phyloP scores from a whole-genome alignment of 1,140 invertebrate species.

The Pinna nobilis region DNA sequence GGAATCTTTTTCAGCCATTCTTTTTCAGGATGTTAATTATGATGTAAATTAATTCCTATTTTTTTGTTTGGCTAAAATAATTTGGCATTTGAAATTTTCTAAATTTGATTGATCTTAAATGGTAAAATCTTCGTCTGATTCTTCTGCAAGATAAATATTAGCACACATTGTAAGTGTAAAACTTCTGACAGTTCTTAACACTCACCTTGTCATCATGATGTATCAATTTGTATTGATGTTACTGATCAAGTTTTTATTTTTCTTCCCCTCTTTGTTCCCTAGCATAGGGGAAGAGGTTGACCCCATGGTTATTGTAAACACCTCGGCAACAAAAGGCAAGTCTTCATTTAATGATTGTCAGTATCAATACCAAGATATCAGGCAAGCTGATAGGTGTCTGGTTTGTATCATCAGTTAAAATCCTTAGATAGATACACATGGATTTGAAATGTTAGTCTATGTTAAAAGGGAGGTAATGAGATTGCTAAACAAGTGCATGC shows the following conservation, averaged over 20 bases:
- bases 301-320: constrained; percentile 46
- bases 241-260: constrained; percentile 71
- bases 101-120: constrained; percentile 16
- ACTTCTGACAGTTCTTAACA: constrained; percentile 32
- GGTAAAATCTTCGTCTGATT: not conserved
- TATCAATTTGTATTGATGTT: too few species aligned
- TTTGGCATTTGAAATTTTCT: constrained; percentile 3
- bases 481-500: too few species aligned
- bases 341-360: too few species aligned
- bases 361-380: too few species aligned
- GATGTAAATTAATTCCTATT: not conserved
- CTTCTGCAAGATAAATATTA: too few species aligned
- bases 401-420: too few species aligned
- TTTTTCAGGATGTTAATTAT: constrained; percentile 41
- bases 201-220: too few species aligned
- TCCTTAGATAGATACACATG: too few species aligned
- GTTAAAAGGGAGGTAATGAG: too few species aligned
- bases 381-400: too few species aligned
- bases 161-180: constrained; percentile 6
- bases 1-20: constrained; percentile 39
- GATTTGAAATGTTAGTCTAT: too few species aligned
- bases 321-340: constrained; percentile 43
- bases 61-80: not conserved
- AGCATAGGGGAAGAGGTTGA: constrained; percentile 75
- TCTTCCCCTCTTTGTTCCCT: constrained; percentile 77